phyloP scores from a whole-genome alignment of 2,797 vertebrate genomes.

The Danio tinwini region DNA sequence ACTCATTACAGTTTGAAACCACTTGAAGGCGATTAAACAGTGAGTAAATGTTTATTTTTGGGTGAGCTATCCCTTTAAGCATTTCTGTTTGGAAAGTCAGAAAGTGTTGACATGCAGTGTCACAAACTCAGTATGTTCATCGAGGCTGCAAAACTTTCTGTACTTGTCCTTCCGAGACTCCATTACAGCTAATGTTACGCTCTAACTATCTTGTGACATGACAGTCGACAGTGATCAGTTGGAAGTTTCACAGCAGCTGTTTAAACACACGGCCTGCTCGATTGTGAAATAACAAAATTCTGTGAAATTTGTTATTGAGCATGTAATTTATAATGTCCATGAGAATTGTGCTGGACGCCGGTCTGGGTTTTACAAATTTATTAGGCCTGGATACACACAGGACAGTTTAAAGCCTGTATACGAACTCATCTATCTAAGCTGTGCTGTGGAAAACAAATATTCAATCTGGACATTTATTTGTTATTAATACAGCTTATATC shows the following conservation, averaged over 20 bases:
- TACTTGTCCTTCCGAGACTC: conserved; percentile 40
- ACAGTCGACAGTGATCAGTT: conserved; percentile 69
- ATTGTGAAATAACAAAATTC: conserved; percentile 71
- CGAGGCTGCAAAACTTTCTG: conserved; percentile 30
- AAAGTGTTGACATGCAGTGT: conserved; percentile 40
- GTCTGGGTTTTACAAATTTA: conserved; percentile 52
- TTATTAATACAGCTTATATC: conserved; percentile 28
- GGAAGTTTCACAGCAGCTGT: conserved; percentile 76
- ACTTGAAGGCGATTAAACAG: too few species aligned
- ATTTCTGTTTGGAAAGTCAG: conserved; percentile 36
- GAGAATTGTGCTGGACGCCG: conserved; percentile 61
- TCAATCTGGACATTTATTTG: conserved; percentile 40
- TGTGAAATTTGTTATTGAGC: conserved; percentile 55
- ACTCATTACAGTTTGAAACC: too few species aligned
- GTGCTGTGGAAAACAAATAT: not conserved
- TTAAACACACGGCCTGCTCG: conserved; percentile 71
- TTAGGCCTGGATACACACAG: conserved; percentile 71
- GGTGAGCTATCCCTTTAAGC: not conserved
- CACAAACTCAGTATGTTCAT: conserved; percentile 18
- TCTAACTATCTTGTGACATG: conserved; percentile 66
- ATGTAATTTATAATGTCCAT: conserved; percentile 74
- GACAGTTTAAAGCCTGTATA: conserved; percentile 43
- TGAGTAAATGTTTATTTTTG: too few species aligned
- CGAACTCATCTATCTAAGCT: conserved; percentile 18
- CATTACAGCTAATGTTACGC: conserved; percentile 20